Percentiles rank a stretch among this genome's conserved stretches.
Conservation (phyloP, 2,113 vertebrate species). For the Tragelaphus scriptus region DNA sequence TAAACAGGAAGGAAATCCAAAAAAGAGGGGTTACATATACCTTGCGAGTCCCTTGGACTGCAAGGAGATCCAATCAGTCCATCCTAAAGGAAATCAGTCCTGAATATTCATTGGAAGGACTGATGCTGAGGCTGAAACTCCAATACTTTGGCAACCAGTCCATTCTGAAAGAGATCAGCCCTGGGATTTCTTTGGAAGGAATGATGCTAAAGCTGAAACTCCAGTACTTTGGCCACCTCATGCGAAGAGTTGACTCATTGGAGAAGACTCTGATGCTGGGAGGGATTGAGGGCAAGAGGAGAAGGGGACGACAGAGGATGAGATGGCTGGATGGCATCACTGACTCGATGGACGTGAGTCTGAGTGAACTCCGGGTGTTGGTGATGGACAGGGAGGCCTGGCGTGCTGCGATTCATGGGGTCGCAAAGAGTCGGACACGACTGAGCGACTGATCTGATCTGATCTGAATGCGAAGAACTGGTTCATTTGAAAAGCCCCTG, state of each 20-base stretch:
- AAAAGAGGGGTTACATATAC: not conserved
- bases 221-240: not conserved
- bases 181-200: too few relatives aligned
- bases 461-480: too few relatives aligned
- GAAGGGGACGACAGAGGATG: not conserved
- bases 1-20: not conserved
- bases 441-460: not conserved
- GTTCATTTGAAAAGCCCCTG: not conserved
- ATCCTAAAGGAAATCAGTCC: too few relatives aligned
- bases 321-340: not conserved
- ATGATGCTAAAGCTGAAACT: too few relatives aligned
- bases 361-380: rapidly evolving
- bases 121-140: too few relatives aligned
- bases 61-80: too few relatives aligned
- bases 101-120: too few relatives aligned
- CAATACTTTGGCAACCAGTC: too few relatives aligned
- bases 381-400: not conserved
- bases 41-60: not conserved
- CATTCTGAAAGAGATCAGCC: too few relatives aligned
- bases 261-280: not conserved
- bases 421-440: not conserved
- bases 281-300: not conserved
- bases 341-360: rapidly evolving
- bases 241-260: too few relatives aligned
- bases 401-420: not conserved